Conservation (phyloP, 1,140 invertebrate species). For the Eupristina koningsbergeri region DNA sequence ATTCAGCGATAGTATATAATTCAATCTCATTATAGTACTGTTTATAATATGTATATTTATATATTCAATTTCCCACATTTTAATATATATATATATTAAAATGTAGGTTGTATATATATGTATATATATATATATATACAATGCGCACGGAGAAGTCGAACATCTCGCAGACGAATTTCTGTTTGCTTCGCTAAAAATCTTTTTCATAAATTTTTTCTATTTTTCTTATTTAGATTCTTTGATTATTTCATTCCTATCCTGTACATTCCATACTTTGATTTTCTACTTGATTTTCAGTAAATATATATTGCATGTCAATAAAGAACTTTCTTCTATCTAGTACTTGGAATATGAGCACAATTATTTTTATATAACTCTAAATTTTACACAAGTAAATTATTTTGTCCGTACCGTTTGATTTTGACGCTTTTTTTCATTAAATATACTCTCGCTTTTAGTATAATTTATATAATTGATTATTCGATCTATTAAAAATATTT, state of each 20-base stretch:
- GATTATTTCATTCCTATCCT: conserved; percentile 5
- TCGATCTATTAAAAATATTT: not conserved
- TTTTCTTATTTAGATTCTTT: not conserved
- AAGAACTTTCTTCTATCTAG: not conserved
- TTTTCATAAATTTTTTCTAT: not conserved
- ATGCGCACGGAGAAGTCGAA: conserved; percentile 57
- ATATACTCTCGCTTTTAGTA: not conserved
- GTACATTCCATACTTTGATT: not conserved
- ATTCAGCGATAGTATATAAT: conserved; percentile 67
- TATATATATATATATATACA: too few relatives aligned
- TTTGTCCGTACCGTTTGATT: conserved; percentile 5
- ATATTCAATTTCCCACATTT: conserved; percentile 59
- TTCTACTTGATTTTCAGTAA: not conserved
- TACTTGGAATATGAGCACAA: not conserved
- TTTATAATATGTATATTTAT: conserved; percentile 67
- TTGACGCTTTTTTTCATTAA: not conserved
- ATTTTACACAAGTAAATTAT: not conserved
- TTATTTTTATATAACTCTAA: not conserved
- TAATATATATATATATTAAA: too few relatives aligned
- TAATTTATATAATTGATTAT: not conserved
- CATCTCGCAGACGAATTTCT: conserved; percentile 55
- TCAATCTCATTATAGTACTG: conserved; percentile 60
- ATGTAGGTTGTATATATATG: too few relatives aligned
- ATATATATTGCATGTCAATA: not conserved
- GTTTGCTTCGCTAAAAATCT: conserved; percentile 12